Conservation (phyloP, 2,888 invertebrate species). For the Deroplatys truncata region DNA sequence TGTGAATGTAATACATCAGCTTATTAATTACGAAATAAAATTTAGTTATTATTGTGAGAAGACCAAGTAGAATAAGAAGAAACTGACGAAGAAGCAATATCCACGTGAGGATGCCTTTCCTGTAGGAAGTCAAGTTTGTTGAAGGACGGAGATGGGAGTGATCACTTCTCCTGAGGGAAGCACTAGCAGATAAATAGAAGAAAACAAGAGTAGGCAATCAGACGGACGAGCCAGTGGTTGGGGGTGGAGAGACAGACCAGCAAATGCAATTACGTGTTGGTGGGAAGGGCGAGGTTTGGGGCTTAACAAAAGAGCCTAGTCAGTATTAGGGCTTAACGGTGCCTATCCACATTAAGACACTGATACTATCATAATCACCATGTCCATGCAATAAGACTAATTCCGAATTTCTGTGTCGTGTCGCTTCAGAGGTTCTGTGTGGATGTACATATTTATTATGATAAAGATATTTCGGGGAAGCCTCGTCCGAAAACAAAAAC, state of each 20-base stretch:
- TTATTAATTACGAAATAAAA: too few species aligned
- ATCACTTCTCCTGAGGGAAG: not conserved
- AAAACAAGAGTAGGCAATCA: constrained; percentile 6
- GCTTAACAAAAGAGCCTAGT: not conserved
- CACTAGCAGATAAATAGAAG: constrained; percentile 23
- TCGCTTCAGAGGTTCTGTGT: too few species aligned
- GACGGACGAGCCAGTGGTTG: not conserved
- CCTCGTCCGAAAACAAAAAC: too few species aligned
- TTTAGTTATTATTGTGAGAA: not conserved
- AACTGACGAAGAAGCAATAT: not conserved
- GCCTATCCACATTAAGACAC: not conserved
- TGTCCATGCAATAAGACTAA: not conserved
- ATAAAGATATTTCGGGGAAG: too few species aligned
- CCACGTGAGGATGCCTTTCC: not conserved
- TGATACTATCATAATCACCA: not conserved
- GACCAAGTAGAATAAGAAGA: not conserved
- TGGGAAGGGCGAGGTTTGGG: not conserved
- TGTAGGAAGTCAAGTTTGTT: not conserved
- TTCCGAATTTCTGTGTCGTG: too few species aligned
- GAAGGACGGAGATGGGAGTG: not conserved
- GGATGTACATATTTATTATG: too few species aligned
- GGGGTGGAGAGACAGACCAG: not conserved
- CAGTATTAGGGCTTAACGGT: not conserved
- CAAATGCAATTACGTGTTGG: not conserved
- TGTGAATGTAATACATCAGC: too few species aligned